phyloP scores from a whole-genome alignment of 1,140 invertebrate species.

The Phymastichus coffea region DNA sequence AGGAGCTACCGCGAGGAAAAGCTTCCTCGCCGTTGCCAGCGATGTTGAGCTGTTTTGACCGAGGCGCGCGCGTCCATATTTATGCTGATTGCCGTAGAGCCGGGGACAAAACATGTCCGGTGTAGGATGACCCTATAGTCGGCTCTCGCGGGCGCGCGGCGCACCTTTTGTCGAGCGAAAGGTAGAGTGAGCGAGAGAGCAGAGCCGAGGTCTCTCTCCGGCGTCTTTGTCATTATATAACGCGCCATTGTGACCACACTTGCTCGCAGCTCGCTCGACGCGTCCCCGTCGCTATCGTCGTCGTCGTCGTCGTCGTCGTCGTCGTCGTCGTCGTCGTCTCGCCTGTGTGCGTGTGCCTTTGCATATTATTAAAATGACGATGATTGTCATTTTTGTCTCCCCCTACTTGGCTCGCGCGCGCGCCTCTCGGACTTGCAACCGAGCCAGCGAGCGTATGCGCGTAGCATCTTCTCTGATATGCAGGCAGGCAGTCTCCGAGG shows the following conservation, averaged over 20 bases:
- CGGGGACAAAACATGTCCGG: conserved; percentile 56
- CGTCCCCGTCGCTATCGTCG: conserved; percentile 28
- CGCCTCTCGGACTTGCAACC: conserved; percentile 23
- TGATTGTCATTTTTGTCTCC: conserved; percentile 57
- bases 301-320: not conserved
- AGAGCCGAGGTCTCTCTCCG: conserved; percentile 40
- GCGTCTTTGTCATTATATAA: conserved; percentile 59
- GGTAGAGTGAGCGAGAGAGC: conserved; percentile 33
- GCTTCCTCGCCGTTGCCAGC: too few relatives aligned
- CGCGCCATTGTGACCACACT: conserved; percentile 58
- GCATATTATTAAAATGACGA: conserved; percentile 59
- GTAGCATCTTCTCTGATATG: too few relatives aligned
- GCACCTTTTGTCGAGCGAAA: conserved; percentile 58
- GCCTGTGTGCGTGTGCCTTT: conserved; percentile 47
- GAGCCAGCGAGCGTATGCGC: too few relatives aligned
- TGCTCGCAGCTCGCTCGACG: conserved; percentile 48
- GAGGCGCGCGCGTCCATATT: conserved; percentile 31
- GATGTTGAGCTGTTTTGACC: too few relatives aligned
- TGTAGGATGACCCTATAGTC: conserved; percentile 57
- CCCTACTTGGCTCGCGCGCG: conserved; percentile 28
- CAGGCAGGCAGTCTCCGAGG: too few relatives aligned
- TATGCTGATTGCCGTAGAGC: not conserved
- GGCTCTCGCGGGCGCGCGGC: conserved; percentile 36
- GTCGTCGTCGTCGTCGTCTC: too few relatives aligned
- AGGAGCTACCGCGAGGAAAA: too few relatives aligned